phyloP scores from a whole-genome alignment of 2,888 invertebrate species.

The Brenthis daphne region DNA sequence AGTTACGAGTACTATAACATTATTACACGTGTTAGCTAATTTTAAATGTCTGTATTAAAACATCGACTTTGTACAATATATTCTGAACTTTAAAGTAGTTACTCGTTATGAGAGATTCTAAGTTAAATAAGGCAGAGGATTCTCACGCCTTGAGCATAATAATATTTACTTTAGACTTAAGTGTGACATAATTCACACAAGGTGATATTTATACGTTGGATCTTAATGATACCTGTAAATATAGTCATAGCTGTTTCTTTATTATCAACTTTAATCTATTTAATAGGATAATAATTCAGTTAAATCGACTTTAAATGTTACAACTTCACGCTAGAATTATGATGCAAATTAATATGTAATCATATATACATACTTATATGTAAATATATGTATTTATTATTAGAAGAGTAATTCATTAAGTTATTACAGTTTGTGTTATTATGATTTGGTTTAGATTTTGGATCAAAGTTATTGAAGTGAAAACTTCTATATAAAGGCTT shows the following conservation, averaged over 20 bases:
- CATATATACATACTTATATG: neutral
- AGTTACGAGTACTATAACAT: neutral
- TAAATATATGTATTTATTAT: neutral
- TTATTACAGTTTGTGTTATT: no score
- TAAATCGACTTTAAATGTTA: slow-evolving; percentile 4
- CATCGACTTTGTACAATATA: neutral
- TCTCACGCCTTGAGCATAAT: neutral
- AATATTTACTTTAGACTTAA: slow-evolving; percentile 2
- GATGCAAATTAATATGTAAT: neutral
- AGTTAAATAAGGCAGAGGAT: neutral
- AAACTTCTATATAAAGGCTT: no score
- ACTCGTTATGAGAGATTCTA: neutral
- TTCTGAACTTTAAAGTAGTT: neutral
- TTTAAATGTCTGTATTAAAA: neutral
- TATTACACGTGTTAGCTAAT: slow-evolving; percentile 2
- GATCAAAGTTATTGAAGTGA: neutral
- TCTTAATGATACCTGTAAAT: neutral
- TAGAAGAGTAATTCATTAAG: no score
- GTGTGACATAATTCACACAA: neutral
- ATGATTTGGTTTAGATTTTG: neutral
- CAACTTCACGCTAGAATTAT: neutral
- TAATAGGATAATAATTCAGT: neutral
- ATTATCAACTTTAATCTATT: neutral
- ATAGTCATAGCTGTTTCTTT: neutral
- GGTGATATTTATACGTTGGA: neutral